These are phyloP conservation scores for Oreochromis niloticus DNA, from an alignment of 2,113 vertebrate species.

Conservation along the genomic window DNA sequence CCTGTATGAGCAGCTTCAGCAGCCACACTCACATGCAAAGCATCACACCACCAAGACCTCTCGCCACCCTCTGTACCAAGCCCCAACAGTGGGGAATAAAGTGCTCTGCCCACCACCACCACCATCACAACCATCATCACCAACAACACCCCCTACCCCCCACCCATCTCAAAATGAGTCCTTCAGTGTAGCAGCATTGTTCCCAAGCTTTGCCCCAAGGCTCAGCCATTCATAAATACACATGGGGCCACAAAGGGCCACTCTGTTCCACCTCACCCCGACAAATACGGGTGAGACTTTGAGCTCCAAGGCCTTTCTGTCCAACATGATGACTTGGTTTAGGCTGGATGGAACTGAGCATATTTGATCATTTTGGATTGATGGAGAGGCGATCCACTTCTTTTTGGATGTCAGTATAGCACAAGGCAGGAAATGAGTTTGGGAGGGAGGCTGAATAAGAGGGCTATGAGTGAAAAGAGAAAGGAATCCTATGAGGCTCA, in stretches of 20 bases:
- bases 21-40: conserved; percentile 31
- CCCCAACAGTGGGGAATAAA: conserved; percentile 61
- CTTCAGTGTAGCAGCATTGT: conserved; percentile 73
- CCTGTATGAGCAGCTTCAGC: conserved; percentile 6
- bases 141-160: conserved; percentile 50
- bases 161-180: conserved; percentile 62
- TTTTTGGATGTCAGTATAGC: neutral
- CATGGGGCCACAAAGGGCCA: conserved; percentile 62
- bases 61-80: conserved; percentile 75
- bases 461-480: neutral
- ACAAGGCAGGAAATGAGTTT: neutral
- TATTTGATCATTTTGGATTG: conserved; percentile 33
- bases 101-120: conserved; percentile 26
- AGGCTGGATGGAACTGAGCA: conserved; percentile 35
- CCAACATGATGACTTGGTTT: conserved; percentile 6
- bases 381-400: conserved; percentile 12
- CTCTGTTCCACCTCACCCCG: conserved; percentile 53
- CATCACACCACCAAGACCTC: conserved; percentile 48
- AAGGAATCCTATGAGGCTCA: neutral
- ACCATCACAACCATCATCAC: conserved; percentile 2
- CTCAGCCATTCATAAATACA: conserved; percentile 74
- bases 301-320: conserved; percentile 34
- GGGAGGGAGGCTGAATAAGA: neutral
- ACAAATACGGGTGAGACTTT: conserved; percentile 61
- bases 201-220: conserved; percentile 41